phyloP scores from a whole-genome alignment of 2,113 vertebrate species.

The Procapra przewalskii region DNA sequence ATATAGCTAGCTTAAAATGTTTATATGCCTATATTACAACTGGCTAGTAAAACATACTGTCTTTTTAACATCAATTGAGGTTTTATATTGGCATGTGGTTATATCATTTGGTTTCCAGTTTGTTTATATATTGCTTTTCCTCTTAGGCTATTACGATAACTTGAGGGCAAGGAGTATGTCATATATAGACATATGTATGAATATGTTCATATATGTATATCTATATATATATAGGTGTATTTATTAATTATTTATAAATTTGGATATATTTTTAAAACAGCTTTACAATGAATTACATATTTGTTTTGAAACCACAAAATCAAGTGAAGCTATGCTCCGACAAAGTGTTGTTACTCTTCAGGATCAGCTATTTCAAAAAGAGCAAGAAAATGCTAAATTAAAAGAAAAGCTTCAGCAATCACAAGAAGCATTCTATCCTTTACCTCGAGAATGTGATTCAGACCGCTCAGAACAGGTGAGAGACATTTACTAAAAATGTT shows the following conservation, averaged over 20 bases:
- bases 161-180: neutral
- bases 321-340: conserved; percentile 85
- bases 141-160: neutral
- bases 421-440: conserved; percentile 38
- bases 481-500: conserved; percentile 43
- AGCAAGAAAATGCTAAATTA: conserved; percentile 84
- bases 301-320: conserved; percentile 88
- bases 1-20: neutral
- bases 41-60: neutral
- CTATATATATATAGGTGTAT: neutral
- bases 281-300: conserved; percentile 89
- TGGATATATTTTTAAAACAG: conserved; percentile 77
- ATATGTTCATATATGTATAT: neutral
- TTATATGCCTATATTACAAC: neutral
- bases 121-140: neutral
- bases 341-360: conserved; percentile 84
- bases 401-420: conserved; percentile 82
- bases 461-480: conserved; percentile 79
- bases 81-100: conserved; percentile 4
- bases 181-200: neutral
- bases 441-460: conserved; percentile 76
- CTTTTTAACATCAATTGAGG: neutral
- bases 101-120: neutral
- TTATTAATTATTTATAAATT: conserved; percentile 34
- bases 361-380: conserved; percentile 84